Percentiles rank a stretch among this genome's conserved stretches.
Conservation (phyloP, 2,888 invertebrate genomes). For the Orthosia gracilis region DNA sequence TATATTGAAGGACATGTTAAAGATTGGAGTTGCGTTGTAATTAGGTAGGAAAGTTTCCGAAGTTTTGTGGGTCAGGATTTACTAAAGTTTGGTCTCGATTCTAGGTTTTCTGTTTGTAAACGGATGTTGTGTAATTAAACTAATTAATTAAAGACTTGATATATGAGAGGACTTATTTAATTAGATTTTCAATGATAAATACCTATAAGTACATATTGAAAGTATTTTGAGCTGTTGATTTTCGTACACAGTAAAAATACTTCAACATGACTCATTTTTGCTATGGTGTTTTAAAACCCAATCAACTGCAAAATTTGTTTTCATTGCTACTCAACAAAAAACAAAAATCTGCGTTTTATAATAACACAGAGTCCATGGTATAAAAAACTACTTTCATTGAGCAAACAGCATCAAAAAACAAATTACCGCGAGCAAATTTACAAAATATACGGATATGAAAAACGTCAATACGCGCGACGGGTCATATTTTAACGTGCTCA, state of each 20-base stretch:
- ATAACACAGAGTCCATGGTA: slow-evolving; percentile 1
- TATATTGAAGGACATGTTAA: background rate
- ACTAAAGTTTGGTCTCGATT: slow-evolving; percentile 24
- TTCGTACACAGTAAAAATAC: background rate
- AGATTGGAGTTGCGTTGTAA: slow-evolving; percentile 15
- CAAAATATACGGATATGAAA: slow-evolving; percentile 62
- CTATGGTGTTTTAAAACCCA: background rate
- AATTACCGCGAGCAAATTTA: slow-evolving; percentile 58
- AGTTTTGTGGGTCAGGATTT: slow-evolving; percentile 5
- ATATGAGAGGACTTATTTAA: background rate
- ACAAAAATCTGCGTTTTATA: background rate
- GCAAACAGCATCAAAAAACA: slow-evolving; percentile 51
- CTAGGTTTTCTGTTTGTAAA: slow-evolving; percentile 14
- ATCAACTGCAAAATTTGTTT: slow-evolving; percentile 5
- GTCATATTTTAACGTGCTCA: slow-evolving; percentile 66
- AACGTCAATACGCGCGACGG: slow-evolving; percentile 57
- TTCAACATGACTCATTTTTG: background rate
- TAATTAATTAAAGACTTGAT: slow-evolving; percentile 23
- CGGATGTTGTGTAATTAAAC: slow-evolving; percentile 19
- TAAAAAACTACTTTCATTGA: slow-evolving; percentile 42
- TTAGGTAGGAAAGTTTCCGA: slow-evolving; percentile 4
- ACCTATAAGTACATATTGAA: background rate
- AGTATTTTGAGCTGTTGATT: background rate
- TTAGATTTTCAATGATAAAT: background rate
- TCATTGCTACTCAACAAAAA: background rate